A percentile compares a stretch with the other conserved stretches of the same genome.
Conservation (phyloP, 2,113 vertebrate species). For the Hydrochoerus hydrochaeris region DNA sequence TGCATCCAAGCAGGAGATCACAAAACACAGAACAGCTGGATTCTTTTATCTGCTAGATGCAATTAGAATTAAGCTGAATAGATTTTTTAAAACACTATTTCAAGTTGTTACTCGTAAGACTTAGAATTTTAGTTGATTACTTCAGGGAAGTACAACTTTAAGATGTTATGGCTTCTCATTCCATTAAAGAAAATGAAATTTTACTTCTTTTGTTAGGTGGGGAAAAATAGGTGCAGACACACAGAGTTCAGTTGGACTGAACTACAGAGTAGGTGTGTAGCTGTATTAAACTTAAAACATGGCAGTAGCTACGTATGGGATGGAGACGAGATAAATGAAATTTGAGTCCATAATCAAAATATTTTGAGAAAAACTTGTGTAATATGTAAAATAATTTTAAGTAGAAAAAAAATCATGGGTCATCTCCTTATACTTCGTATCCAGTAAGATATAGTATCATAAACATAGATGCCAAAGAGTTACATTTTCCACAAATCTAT, state of each 20-base stretch:
- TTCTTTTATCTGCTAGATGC: constrained; percentile 47
- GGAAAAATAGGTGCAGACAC: background rate
- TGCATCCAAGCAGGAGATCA: constrained; percentile 28
- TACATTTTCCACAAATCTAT: background rate
- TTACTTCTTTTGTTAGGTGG: background rate
- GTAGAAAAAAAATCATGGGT: background rate
- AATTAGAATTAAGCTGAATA: background rate
- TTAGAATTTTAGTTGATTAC: background rate
- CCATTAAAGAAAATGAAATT: constrained; percentile 3
- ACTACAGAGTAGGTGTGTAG: background rate
- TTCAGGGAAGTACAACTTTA: constrained; percentile 50
- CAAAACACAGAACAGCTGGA: constrained; percentile 49
- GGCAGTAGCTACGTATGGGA: background rate
- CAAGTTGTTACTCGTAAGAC: background rate
- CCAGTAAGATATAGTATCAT: background rate
- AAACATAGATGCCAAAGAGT: background rate
- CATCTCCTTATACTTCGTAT: background rate
- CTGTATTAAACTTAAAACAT: background rate
- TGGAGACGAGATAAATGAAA: background rate
- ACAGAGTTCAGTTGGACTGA: background rate
- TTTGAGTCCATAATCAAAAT: background rate
- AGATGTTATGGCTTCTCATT: background rate
- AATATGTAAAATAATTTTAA: background rate
- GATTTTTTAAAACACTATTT: constrained; percentile 52
- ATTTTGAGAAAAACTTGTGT: background rate